Percentiles rank a stretch among this genome's conserved stretches.
Conservation (phyloP, 2,888 invertebrate species). For the Fragum fragum region DNA sequence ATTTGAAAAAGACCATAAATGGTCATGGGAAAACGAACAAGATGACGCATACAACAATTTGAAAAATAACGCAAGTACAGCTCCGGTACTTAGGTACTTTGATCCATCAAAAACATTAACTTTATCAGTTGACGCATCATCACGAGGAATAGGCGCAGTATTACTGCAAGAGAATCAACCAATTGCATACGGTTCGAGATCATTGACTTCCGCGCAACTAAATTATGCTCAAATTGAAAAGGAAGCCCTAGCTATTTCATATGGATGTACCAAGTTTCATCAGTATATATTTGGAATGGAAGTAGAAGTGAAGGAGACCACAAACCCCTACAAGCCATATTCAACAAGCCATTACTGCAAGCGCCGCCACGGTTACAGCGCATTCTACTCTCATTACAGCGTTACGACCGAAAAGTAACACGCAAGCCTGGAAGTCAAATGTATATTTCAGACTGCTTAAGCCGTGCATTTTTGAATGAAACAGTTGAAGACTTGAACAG, state of each 20-base stretch:
- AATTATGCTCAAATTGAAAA: conserved; percentile 44
- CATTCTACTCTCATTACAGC: conserved; percentile 42
- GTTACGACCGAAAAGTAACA: conserved; percentile 37
- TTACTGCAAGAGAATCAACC: conserved; percentile 61
- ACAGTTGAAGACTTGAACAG: conserved; percentile 20
- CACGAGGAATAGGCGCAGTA: conserved; percentile 66
- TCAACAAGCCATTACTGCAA: too few species aligned
- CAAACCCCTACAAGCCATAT: conserved; percentile 36
- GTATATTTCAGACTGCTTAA: conserved; percentile 45
- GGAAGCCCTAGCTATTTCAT: conserved; percentile 34
- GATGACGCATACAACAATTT: conserved; percentile 62
- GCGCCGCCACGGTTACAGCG: conserved; percentile 53
- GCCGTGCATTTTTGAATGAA: conserved; percentile 25
- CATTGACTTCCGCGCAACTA: conserved; percentile 28
- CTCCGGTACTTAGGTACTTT: conserved; percentile 62
- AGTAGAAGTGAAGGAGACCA: conserved; percentile 39
- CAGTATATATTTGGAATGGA: conserved; percentile 38
- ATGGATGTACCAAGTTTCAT: conserved; percentile 39
- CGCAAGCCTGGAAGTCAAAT: conserved; percentile 46
- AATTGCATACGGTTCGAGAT: conserved; percentile 42
- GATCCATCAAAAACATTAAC: conserved; percentile 38
- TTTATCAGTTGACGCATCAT: conserved; percentile 65
- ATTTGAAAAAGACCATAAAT: conserved; percentile 39
- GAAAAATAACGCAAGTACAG: conserved; percentile 47
- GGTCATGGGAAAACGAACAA: conserved; percentile 51